A percentile compares a stretch with the other conserved stretches of the same genome.
phyloP scores from a whole-genome alignment of 2,113 vertebrate genomes.

The Stigmatopora nigra region DNA sequence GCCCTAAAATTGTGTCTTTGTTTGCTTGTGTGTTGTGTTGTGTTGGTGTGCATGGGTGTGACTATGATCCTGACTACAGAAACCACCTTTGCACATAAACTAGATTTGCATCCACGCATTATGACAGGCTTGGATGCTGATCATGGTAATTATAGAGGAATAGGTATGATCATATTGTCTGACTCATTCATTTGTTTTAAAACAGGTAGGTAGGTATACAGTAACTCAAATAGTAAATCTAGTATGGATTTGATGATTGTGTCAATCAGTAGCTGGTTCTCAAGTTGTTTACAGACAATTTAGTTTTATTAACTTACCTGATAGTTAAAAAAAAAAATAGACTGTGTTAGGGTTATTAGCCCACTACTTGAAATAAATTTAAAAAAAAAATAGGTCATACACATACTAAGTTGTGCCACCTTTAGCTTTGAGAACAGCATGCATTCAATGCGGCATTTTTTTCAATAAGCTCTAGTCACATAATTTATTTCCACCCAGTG shows the following conservation, averaged over 20 bases:
- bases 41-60: conserved; percentile 16
- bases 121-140: not conserved
- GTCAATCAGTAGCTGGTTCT: not conserved
- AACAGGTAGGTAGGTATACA: not conserved
- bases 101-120: not conserved
- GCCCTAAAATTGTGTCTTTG: conserved; percentile 3
- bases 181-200: not conserved
- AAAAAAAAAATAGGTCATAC: too few relatives aligned
- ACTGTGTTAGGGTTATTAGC: too few relatives aligned
- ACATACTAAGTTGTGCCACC: too few relatives aligned
- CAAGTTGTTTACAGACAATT: not conserved
- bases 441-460: too few relatives aligned
- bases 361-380: too few relatives aligned
- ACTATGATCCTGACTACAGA: conserved; percentile 21
- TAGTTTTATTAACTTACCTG: not conserved
- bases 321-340: not conserved
- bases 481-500: too few relatives aligned
- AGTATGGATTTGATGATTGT: not conserved
- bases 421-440: too few relatives aligned
- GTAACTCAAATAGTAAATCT: not conserved
- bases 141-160: not conserved
- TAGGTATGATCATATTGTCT: not conserved
- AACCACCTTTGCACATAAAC: conserved; percentile 4
- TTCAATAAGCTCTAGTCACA: too few relatives aligned
- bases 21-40: conserved; percentile 14